Base-by-base conservation (phyloP, 2,797 vertebrate genomes). In the Tauraco hartlaubi region DNA sequence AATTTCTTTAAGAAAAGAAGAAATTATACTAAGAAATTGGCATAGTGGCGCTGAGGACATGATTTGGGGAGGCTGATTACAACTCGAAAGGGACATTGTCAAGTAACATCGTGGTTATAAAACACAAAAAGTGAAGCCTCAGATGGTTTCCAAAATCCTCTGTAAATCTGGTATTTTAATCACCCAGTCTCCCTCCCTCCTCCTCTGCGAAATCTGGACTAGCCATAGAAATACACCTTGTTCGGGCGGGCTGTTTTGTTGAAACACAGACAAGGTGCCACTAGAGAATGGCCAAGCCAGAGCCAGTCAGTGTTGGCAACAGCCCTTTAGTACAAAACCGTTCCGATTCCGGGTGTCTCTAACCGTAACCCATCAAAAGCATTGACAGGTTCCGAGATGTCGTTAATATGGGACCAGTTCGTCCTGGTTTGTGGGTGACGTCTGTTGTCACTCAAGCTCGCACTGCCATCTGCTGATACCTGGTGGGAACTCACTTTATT, bases 391-490 rank as follows among this genome's bases (percentile, higher is more conserved):
- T 85, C 35, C 2, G 20, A 11, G 75, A 11, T 20, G 49, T 31
- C 64, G 12, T 6, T 39, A 39, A 5, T 6, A 9, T 3, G 9
- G 29, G 55, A 15, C 22, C 13, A 31, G 21, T 26, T 52, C 9
- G 3, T 62, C 33, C 55, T 28, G n/a, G 72, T 59, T 55, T 15
- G 13, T 22, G 61, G 80, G 44, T 64, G 85, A 22, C 25, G 3
- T n/a, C 29, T 69, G 61, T 11, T 89, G 91, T 96, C 93, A 48
- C 90, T 96, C 91, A 87, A 84, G 76, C 80, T 43, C 76, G 94
- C 95, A 94, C 95, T 97, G 98, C 97, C 98, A 98, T 91, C 98
- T 98, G 75, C 98, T 96, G 98, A 96, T 84, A 49, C 23, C 8
- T 9, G 82, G 4, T 51, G 73, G 96, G 74, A 98, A 77, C 91